Evolutionary conservation across 2,888 invertebrate genomes (phyloP).

Genomic region (Nebria salina): DNA sequence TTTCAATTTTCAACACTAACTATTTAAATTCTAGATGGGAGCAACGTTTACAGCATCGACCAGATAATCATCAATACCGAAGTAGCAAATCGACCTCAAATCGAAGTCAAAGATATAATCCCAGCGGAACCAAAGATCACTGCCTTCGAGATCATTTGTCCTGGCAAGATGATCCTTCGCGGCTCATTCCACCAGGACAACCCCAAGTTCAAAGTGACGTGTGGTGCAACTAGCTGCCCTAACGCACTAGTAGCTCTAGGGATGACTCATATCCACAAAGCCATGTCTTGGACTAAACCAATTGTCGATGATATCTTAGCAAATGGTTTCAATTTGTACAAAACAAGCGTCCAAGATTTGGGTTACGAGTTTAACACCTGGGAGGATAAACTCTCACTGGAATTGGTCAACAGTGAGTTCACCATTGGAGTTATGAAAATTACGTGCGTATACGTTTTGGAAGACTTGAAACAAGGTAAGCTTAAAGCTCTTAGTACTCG

Average conservation of each 20-base stretch:
- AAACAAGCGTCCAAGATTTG: conserved; percentile 64
- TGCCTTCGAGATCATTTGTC: conserved; percentile 62
- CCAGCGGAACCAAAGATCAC: conserved; percentile 57
- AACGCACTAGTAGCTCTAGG: conserved; percentile 68
- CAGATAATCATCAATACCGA: conserved; percentile 51
- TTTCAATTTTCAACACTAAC: background rate
- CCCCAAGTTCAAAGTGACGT: conserved; percentile 64
- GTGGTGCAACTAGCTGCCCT: conserved; percentile 66
- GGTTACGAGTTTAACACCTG: conserved; percentile 68
- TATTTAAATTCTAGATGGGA: conserved; percentile 50
- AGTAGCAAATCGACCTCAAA: conserved; percentile 51
- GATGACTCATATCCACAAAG: conserved; percentile 69
- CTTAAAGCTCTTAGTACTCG: background rate
- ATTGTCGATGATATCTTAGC: conserved; percentile 67
- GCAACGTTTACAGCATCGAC: conserved; percentile 57
- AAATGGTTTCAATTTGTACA: conserved; percentile 65
- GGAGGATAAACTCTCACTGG: conserved; percentile 65
- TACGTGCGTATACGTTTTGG: conserved; percentile 61
- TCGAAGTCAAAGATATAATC: conserved; percentile 36
- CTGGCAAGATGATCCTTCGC: conserved; percentile 64
- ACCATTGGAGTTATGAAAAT: conserved; percentile 62
- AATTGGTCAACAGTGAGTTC: conserved; percentile 60
- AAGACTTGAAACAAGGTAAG: conserved; percentile 61
- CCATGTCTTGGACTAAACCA: conserved; percentile 69
- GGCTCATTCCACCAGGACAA: conserved; percentile 65